Evolutionary conservation across 2,888 invertebrate species (phyloP).

Genomic region (Ferrisia virgata): DNA sequence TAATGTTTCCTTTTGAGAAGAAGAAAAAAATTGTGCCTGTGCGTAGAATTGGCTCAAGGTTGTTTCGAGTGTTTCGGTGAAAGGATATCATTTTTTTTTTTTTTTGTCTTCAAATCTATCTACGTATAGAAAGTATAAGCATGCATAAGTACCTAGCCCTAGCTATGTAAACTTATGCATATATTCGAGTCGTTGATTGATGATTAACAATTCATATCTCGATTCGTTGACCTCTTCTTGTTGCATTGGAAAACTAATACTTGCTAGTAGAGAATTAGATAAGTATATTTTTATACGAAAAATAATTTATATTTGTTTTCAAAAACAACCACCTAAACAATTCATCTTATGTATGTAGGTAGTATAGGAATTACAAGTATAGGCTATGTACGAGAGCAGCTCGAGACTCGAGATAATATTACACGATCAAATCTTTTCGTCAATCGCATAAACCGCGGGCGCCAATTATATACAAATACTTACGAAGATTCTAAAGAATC

Average conservation of each 20-base stretch:
- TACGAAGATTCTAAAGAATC: neutral
- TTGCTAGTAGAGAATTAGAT: neutral
- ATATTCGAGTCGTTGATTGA: neutral
- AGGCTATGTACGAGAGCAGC: neutral
- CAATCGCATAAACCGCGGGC: constrained; percentile 1
- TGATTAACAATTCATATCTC: neutral
- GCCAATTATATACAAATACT: constrained; percentile 6
- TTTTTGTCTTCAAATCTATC: no score
- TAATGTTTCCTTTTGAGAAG: neutral
- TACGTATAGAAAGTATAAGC: neutral
- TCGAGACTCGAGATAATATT: neutral
- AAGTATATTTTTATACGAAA: neutral
- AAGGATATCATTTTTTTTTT: neutral
- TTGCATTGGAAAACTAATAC: no score
- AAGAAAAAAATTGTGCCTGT: neutral
- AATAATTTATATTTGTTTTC: neutral
- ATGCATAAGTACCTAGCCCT: no score
- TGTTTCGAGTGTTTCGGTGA: neutral
- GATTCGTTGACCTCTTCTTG: neutral
- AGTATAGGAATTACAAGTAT: neutral
- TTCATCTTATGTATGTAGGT: neutral
- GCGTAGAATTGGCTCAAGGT: neutral
- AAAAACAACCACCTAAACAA: neutral
- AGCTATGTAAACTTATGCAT: no score
- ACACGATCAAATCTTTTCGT: neutral